Evolutionary conservation across 2,888 invertebrate species (phyloP), one percentile per base, ranked within the genome.

Genomic region (Drosophila heteroneura): DNA sequence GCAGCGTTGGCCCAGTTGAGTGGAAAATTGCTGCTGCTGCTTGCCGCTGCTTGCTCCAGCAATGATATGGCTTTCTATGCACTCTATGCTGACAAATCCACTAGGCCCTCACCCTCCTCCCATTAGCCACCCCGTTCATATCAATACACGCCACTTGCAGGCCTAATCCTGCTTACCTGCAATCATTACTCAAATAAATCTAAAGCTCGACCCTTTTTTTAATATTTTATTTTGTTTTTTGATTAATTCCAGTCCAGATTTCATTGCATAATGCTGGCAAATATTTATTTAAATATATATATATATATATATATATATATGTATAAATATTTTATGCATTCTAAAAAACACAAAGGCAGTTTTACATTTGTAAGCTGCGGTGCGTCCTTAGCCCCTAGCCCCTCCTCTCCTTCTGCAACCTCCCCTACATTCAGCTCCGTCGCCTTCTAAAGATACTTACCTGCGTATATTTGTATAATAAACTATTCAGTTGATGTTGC

Each of bases 141-240:
- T 83, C 87, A 87, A 83, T 83, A 74, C 73, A 82, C 79, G 83
- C 84, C 87, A 83, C 74, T 84, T 87, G 85, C 83, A 83, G 82
- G 70, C 69, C 69, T 70, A 69, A 69, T 52, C 52, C 70, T 47
- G 33, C 54, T 70, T 63, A 71, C 59, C 74, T 73, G 74, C 59
- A 74, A 74, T 57, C 63, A 74, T 69, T 74, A 74, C 66, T 73
- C 73, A 73, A 65, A 58, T 64, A 72, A 59, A 72, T 72, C 49
- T 33, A 65, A 73, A 39, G 32, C 37, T 65, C 51, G n/a, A 39
- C 35, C 16, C 32, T 41, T 56, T 41, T 28, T 41, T 28, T 32
- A n/a, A 4, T 35, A 14, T 16, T 12, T 12, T 62, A 28, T 57
- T 59, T 54, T 56, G 66, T 41, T 54, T 54, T 73, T 58, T 65